A percentile compares a stretch with the other conserved stretches of the same genome.
These are phyloP conservation scores for Folsomia candida DNA, from an alignment of 2,888 invertebrate species.

Conservation along the genomic window DNA sequence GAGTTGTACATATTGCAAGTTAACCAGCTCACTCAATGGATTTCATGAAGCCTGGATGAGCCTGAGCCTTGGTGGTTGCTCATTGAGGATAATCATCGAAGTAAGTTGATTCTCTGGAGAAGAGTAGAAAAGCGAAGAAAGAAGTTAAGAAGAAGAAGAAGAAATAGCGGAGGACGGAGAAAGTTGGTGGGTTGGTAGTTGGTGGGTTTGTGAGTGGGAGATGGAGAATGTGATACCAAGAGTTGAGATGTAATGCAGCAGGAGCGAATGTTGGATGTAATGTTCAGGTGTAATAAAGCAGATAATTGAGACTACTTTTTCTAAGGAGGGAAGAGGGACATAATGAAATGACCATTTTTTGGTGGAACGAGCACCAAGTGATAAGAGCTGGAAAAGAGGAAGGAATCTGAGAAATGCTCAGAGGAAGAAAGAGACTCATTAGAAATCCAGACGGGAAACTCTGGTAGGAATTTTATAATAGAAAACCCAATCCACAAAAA, in stretches of 20 bases:
- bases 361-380: conserved; percentile 26
- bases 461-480: conserved; percentile 38
- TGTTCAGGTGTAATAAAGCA: conserved; percentile 47
- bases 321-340: conserved; percentile 24
- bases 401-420: conserved; percentile 32
- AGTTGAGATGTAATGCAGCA: conserved; percentile 17
- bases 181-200: too few species aligned
- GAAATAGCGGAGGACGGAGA: conserved; percentile 7
- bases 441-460: conserved; percentile 26
- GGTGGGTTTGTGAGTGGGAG: conserved; percentile 12
- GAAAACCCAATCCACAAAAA: conserved; percentile 18
- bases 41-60: too few species aligned
- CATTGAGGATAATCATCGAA: conserved; percentile 5
- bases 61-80: too few species aligned
- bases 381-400: conserved; percentile 17
- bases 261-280: conserved; percentile 35
- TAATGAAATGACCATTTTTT: conserved; percentile 42
- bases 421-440: conserved; percentile 33
- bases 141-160: conserved; percentile 21
- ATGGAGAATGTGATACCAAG: conserved; percentile 16
- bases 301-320: conserved; percentile 44
- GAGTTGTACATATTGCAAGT: too few species aligned
- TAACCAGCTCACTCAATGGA: too few species aligned
- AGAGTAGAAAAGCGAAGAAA: conserved; percentile 19
- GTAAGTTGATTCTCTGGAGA: conserved; percentile 2